Percentiles rank a stretch among this genome's conserved stretches.
Conservation (phyloP, 1,140 invertebrate genomes). For the Zaprionus kolodkinae region DNA sequence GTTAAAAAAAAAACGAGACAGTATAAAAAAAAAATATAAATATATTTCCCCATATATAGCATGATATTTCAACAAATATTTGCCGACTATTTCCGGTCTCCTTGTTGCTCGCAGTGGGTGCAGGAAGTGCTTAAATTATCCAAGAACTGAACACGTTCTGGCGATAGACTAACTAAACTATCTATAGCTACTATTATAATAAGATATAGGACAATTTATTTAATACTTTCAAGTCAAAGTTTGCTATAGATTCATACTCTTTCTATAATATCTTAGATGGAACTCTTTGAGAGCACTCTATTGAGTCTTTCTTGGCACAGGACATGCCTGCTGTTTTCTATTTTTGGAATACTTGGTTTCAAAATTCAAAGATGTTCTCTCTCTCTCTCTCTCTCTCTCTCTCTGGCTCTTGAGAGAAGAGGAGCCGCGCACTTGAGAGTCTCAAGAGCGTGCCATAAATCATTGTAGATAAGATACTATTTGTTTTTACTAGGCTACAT, state of each 20-base stretch:
- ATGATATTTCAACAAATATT: conserved; percentile 15
- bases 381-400: not conserved
- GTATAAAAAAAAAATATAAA: conserved; percentile 1
- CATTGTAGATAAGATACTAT: conserved; percentile 19
- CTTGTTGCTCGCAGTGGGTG: not conserved
- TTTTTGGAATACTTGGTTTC: not conserved
- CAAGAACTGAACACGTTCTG: not conserved
- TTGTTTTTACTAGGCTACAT: conserved; percentile 1
- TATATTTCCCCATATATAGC: not conserved
- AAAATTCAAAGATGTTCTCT: conserved; percentile 1
- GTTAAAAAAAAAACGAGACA: conserved; percentile 31
- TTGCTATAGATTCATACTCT: too few relatives aligned
- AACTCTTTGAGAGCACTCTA: not conserved
- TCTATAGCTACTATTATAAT: not conserved
- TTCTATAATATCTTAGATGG: too few relatives aligned
- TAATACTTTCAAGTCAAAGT: too few relatives aligned
- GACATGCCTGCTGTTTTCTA: conserved; percentile 1
- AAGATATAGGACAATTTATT: not conserved
- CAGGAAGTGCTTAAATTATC: conserved; percentile 1
- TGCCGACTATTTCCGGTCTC: conserved; percentile 5
- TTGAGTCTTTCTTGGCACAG: not conserved
- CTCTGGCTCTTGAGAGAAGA: not conserved
- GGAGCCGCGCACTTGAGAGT: not conserved
- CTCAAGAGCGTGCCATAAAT: conserved; percentile 16
- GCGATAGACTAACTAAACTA: not conserved